A percentile compares a stretch with the other conserved stretches of the same genome.
phyloP scores from a whole-genome alignment of 2,797 vertebrate genomes.

The Oophaga sylvatica region DNA sequence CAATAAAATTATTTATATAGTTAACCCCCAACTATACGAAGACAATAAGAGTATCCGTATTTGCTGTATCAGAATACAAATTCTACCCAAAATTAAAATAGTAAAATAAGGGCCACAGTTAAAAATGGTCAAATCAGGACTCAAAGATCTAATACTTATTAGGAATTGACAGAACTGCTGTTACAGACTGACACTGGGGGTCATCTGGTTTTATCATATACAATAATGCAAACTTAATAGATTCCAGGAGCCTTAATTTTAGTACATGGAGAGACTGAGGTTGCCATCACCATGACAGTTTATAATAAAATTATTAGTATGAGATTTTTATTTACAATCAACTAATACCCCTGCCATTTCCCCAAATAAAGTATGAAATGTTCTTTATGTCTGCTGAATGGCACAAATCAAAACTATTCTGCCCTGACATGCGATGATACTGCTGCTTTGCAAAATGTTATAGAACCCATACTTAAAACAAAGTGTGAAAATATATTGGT shows the following conservation, averaged over 20 bases:
- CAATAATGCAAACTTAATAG: too few species aligned
- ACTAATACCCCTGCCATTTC: neutral
- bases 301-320: neutral
- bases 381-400: neutral
- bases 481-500: constrained; percentile 80
- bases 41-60: too few species aligned
- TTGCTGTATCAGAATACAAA: too few species aligned
- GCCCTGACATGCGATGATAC: constrained; percentile 69
- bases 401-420: constrained; percentile 54
- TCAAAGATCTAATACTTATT: too few species aligned
- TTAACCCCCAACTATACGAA: too few species aligned
- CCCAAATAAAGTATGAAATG: neutral
- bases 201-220: too few species aligned
- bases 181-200: too few species aligned
- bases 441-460: constrained; percentile 68
- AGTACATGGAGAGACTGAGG: neutral
- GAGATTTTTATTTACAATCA: neutral
- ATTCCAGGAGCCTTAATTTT: neutral
- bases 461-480: constrained; percentile 67
- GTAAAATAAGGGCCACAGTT: too few species aligned
- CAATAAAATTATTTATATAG: too few species aligned
- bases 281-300: neutral
- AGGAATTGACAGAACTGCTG: too few species aligned
- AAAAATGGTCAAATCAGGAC: too few species aligned
- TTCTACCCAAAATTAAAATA: too few species aligned